A percentile compares a stretch with the other conserved stretches of the same genome.
These are phyloP conservation scores for Rhadinocentrus ornatus DNA, from an alignment of 2,797 vertebrate genomes.

Conservation along the genomic window DNA sequence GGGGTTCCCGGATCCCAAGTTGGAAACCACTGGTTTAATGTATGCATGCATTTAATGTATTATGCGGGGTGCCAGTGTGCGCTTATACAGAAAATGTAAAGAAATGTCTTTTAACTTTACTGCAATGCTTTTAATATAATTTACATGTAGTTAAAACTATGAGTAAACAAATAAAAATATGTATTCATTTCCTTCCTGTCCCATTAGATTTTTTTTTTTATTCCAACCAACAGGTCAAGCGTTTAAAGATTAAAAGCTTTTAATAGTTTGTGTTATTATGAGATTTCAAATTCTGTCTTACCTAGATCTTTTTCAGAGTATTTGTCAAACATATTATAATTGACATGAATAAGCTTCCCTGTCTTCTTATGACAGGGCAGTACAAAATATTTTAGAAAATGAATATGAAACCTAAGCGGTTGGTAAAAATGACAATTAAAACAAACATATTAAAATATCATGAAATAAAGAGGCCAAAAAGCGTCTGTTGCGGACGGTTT, in stretches of 20 bases:
- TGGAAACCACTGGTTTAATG: too few relatives aligned
- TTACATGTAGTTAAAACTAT: conserved; percentile 5
- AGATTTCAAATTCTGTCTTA: not conserved
- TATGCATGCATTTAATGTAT: not conserved
- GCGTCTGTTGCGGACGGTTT: not conserved
- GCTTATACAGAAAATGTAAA: not conserved
- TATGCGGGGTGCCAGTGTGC: not conserved
- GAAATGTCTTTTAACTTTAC: not conserved
- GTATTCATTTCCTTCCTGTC: not conserved
- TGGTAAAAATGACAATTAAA: too few relatives aligned
- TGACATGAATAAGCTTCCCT: not conserved
- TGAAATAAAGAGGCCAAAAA: too few relatives aligned
- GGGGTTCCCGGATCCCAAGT: too few relatives aligned
- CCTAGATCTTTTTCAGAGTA: not conserved
- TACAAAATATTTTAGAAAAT: too few relatives aligned
- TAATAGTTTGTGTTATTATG: not conserved
- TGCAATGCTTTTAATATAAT: not conserved
- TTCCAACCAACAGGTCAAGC: not conserved
- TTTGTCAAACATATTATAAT: not conserved
- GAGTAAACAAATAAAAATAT: not conserved
- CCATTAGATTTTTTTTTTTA: not conserved
- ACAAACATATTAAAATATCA: too few relatives aligned
- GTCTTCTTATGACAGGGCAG: too few relatives aligned
- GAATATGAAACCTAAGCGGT: too few relatives aligned
- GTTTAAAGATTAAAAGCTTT: not conserved